These are phyloP conservation scores for Volucella inflata DNA, from an alignment of 2,888 invertebrate species.

Conservation along the genomic window DNA sequence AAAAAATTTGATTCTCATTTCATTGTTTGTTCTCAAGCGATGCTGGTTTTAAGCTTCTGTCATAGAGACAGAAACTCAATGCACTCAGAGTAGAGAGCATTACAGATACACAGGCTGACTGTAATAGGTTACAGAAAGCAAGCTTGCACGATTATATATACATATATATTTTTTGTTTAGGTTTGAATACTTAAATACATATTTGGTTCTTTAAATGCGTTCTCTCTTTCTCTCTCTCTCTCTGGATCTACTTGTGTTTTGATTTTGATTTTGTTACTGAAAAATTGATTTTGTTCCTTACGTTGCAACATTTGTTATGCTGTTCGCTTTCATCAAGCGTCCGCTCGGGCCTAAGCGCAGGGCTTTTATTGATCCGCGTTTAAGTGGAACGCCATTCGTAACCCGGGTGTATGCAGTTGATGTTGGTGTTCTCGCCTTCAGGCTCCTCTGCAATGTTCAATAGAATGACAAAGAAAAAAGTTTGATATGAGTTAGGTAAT, in stretches of 20 bases:
- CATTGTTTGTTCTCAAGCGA: slow-evolving; percentile 74
- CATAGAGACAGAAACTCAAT: slow-evolving; percentile 69
- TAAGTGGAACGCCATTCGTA: slow-evolving; percentile 77
- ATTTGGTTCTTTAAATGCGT: slow-evolving; percentile 18
- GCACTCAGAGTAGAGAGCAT: slow-evolving; percentile 58
- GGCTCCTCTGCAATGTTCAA: slow-evolving; percentile 83
- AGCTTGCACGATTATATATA: slow-evolving; percentile 28
- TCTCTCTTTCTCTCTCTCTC: slow-evolving; percentile 41
- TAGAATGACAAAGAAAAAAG: slow-evolving; percentile 74
- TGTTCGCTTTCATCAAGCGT: slow-evolving; percentile 81
- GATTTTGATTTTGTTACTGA: slow-evolving; percentile 29
- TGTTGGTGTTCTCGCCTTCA: slow-evolving; percentile 78
- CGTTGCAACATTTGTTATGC: slow-evolving; percentile 83
- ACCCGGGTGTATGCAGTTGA: slow-evolving; percentile 76
- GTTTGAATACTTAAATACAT: too few species aligned
- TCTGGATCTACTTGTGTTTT: slow-evolving; percentile 53
- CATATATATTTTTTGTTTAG: slow-evolving; percentile 23
- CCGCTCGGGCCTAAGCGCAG: slow-evolving; percentile 82
- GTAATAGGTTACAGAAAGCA: slow-evolving; percentile 24
- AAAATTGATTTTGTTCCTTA: slow-evolving; percentile 80
- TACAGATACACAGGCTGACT: slow-evolving; percentile 34
- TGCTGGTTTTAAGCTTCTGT: slow-evolving; percentile 62
- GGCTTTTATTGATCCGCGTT: slow-evolving; percentile 80
- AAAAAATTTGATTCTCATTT: slow-evolving; percentile 70
- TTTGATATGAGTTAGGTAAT: slow-evolving; percentile 64